Conservation (phyloP, 1,140 invertebrate species). For the Bombus cullumanus region DNA sequence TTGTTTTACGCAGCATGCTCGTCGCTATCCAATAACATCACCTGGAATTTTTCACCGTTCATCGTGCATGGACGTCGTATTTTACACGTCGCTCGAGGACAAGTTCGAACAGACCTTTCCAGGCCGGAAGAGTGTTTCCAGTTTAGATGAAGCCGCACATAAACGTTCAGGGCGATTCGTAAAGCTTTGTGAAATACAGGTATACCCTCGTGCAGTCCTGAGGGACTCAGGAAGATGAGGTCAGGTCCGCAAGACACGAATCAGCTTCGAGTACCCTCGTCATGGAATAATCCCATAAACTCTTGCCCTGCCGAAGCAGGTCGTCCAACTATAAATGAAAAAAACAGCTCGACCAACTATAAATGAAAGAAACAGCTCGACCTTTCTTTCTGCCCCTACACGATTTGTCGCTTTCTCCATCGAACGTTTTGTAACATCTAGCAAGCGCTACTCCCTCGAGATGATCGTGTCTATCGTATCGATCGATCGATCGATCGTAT, state of each 20-base stretch:
- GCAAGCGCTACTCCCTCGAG: not conserved
- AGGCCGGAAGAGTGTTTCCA: not conserved
- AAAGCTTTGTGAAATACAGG: conserved; percentile 49
- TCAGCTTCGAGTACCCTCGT: conserved; percentile 39
- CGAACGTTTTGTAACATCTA: conserved; percentile 4
- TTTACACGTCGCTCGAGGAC: conserved; percentile 14
- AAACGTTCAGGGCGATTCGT: conserved; percentile 41
- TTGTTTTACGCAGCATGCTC: not conserved
- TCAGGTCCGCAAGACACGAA: conserved; percentile 56
- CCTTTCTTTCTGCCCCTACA: not conserved
- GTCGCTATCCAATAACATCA: not conserved
- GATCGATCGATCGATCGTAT: not conserved
- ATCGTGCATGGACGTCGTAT: not conserved
- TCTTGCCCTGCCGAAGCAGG: not conserved
- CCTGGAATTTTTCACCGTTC: not conserved
- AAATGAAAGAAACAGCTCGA: conserved; percentile 6
- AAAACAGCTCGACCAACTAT: conserved; percentile 2
- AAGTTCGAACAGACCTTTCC: not conserved
- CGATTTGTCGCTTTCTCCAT: conserved; percentile 63
- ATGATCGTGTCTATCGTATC: not conserved
- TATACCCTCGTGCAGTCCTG: conserved; percentile 28
- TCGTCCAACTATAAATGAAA: conserved; percentile 13
- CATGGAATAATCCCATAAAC: conserved; percentile 56
- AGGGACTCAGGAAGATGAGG: conserved; percentile 51
- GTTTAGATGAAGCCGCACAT: not conserved